Evolutionary conservation across 2,113 vertebrate genomes (phyloP), one percentile per base, ranked within the genome.

Genomic region (Leucosticte australis): DNA sequence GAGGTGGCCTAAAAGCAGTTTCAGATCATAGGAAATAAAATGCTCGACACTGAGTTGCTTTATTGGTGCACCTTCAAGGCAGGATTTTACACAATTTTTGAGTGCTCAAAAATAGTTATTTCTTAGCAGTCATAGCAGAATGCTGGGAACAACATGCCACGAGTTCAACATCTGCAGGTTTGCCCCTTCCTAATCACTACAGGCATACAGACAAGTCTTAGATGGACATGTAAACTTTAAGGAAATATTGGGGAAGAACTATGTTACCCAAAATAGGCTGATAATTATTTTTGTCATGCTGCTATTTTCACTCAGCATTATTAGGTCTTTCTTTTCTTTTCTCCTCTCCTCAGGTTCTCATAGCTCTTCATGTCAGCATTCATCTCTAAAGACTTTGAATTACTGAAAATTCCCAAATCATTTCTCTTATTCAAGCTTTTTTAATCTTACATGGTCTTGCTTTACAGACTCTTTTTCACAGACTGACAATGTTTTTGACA

Each of bases 1-100:
- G 80, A 94, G 65, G 53, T 68, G 73, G 65, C 55, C 69, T 94
- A 69, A 92, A 94, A 96, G 64, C 52, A 83, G 52, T 70, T 81
- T 95, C 68, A 84, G 73, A 83, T 93, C 63, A 63, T 4, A 75
- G 55, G 31, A 86, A 91, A 75, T 15, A 5, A 64, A 83, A 56
- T 20, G 26, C 39, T 88, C 0, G 0, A 23, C 16, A 53, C 55
- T 16, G 16, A 63, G 19, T 86, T 86, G 44, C 24, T 77, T 59
- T 44, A 81, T 50, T 74, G 50, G 10, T 63, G 30, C 11, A 22
- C 41, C 50, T 53, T 80, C 33, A 94, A 89, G 64, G 44, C 35
- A 70, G 17, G 9, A 39, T 86, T 90, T 88, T 50, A 70, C 44
- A 67, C 5, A 59, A 52, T 50, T 86, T 86, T 26, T 64, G 52